Evolutionary conservation across 1,140 invertebrate genomes (phyloP), one percentile per base, ranked within the genome.

Genomic region (Stenopsyche tienmushanensis): DNA sequence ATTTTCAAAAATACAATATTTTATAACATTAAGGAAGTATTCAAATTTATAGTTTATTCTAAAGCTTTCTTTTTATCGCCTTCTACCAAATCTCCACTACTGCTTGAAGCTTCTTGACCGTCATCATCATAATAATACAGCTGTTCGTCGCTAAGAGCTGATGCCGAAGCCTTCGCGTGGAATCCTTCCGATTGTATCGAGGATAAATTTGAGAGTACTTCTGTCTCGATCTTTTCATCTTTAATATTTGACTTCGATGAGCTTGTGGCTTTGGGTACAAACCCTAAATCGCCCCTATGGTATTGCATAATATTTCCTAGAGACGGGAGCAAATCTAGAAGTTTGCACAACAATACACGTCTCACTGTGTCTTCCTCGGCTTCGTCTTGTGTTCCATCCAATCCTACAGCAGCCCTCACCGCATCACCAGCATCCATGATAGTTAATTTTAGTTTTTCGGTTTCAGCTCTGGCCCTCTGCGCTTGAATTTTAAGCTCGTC

Each of bases 351-450:
- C 2, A 87, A 72, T 62, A 80, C 76, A 63, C 80, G 77, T 58
- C 84, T 76, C 15, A 85, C 77, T 71, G 82, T 77, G 62, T 84
- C 75, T 64, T 78, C 73, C 45, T 74, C 67, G 9, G 77, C 23
- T 41, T 71, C 65, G 20, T 75, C 71, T 26, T 71, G 10, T 69
- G 72, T 62, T 71, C 70, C 18, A 76, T 74, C 75, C 64, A 85
- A 74, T 72, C 84, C 80, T 15, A 88, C 74, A 29, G 84, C 83
- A 60, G 83, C 79, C 58, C 82, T 76, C 5, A 89, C 81, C 21
- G 83, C 82, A 17, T 74, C 72, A 39, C 83, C 84, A 1, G 86
- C 84, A 72, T 84, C 80, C 64, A 81, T 77, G 17, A 90, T 74
- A 62, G 88, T 78, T 39, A 78, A 76, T 1, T 77, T 80, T 3